A percentile compares a stretch with the other conserved stretches of the same genome.
These are phyloP conservation scores for Lepeophtheirus salmonis DNA, from an alignment of 1,140 invertebrate genomes.

Conservation along the genomic window DNA sequence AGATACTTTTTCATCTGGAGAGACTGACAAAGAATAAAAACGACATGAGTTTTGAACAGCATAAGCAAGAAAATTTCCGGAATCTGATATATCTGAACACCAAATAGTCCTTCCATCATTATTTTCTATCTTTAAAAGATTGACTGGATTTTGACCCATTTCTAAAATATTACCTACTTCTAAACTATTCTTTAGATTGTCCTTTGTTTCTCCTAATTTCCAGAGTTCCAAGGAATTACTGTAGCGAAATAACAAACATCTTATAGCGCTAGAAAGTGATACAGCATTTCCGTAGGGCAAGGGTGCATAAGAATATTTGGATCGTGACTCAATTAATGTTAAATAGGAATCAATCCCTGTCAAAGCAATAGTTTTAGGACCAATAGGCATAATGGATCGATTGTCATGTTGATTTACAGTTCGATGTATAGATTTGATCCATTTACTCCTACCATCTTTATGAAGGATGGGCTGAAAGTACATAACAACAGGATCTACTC, in stretches of 20 bases:
- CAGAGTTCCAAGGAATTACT: not conserved
- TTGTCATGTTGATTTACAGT: conserved; percentile 2
- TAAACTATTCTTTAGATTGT: not conserved
- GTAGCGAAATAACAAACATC: not conserved
- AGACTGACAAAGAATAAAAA: not conserved
- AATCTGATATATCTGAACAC: not conserved
- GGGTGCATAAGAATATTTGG: not conserved
- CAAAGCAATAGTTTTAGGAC: not conserved
- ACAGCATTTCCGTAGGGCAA: not conserved
- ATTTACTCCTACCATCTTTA: not conserved
- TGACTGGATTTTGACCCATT: not conserved
- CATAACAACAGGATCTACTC: conserved; percentile 12
- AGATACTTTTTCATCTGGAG: not conserved
- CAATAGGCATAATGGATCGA: not conserved
- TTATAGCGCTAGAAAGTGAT: not conserved
- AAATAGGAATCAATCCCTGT: conserved; percentile 1
- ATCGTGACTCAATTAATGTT: not conserved
- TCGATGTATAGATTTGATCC: conserved; percentile 11
- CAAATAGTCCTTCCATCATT: not conserved
- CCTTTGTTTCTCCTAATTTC: not conserved
- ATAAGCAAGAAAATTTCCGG: not conserved
- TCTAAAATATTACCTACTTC: not conserved
- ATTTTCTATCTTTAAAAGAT: not conserved
- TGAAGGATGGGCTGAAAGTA: conserved; percentile 15
- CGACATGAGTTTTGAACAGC: not conserved